Evolutionary conservation across 2,113 vertebrate species (phyloP).

Genomic region (Eudorcas thomsonii): DNA sequence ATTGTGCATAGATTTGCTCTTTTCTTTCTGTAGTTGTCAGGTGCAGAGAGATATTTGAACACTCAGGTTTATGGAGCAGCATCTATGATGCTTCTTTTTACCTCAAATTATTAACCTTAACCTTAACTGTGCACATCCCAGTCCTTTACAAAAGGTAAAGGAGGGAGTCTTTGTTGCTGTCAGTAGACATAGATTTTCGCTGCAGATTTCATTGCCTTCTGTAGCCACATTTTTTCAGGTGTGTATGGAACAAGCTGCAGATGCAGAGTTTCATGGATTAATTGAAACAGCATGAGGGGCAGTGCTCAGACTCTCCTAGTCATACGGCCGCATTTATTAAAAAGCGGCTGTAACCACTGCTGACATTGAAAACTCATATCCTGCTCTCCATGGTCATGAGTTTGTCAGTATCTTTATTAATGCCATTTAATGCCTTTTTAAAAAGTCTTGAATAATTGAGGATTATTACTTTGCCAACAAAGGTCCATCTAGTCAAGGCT

Average conservation of each 20-base stretch:
- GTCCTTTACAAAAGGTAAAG: background rate
- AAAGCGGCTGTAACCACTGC: conserved; percentile 17
- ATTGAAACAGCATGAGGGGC: conserved; percentile 39
- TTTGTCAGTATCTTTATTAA: conserved; percentile 65
- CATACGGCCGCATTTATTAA: conserved; percentile 39
- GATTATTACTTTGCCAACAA: background rate
- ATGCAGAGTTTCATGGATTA: conserved; percentile 48
- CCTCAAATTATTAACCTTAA: background rate
- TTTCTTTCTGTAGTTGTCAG: background rate
- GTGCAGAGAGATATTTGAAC: background rate
- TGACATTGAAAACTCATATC: conserved; percentile 56
- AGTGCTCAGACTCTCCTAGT: background rate
- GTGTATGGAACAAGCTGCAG: background rate
- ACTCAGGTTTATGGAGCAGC: background rate
- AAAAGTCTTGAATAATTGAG: conserved; percentile 45
- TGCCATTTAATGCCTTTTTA: conserved; percentile 30
- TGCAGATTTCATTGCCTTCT: background rate
- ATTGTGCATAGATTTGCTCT: background rate
- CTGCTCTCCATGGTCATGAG: conserved; percentile 19
- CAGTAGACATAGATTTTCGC: background rate
- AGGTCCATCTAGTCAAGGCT: too few relatives aligned
- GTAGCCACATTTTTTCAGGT: conserved; percentile 18
- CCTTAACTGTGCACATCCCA: background rate
- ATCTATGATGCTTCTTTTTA: background rate
- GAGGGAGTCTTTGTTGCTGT: background rate